These are phyloP conservation scores for Plagodis dolabraria DNA, from an alignment of 2,888 invertebrate species.

Conservation along the genomic window DNA sequence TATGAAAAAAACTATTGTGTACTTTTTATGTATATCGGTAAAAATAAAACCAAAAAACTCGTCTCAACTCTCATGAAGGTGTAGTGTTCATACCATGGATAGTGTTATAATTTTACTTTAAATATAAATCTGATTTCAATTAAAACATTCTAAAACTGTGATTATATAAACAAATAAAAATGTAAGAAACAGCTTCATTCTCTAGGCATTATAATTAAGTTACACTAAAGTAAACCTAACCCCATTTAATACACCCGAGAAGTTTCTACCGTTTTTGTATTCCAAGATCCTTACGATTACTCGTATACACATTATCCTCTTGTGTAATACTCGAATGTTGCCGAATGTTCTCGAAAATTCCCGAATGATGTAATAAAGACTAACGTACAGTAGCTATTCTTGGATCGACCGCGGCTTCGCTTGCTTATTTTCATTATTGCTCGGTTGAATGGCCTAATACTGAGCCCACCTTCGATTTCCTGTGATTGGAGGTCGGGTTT, in stretches of 20 bases:
- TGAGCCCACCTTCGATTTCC: conserved; percentile 19
- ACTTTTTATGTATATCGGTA: too few species aligned
- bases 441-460: conserved; percentile 15
- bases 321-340: conserved; percentile 41
- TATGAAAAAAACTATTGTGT: too few species aligned
- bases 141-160: too few species aligned
- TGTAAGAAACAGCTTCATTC: not conserved
- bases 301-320: conserved; percentile 45
- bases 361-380: conserved; percentile 53
- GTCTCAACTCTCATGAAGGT: too few species aligned
- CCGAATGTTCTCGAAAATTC: conserved; percentile 24
- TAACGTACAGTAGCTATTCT: conserved; percentile 49
- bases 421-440: conserved; percentile 23
- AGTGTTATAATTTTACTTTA: too few species aligned
- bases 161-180: too few species aligned
- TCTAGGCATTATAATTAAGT: not conserved
- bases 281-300: conserved; percentile 26
- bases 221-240: not conserved
- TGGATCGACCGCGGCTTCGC: conserved; percentile 2
- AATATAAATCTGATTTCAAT: too few species aligned
- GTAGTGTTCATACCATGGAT: too few species aligned
- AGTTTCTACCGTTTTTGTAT: conserved; percentile 26
- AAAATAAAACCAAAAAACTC: too few species aligned
- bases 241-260: conserved; percentile 34
- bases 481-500: conserved; percentile 12